Conservation (phyloP, 1,140 invertebrate genomes). For the Goniozus legneri region DNA sequence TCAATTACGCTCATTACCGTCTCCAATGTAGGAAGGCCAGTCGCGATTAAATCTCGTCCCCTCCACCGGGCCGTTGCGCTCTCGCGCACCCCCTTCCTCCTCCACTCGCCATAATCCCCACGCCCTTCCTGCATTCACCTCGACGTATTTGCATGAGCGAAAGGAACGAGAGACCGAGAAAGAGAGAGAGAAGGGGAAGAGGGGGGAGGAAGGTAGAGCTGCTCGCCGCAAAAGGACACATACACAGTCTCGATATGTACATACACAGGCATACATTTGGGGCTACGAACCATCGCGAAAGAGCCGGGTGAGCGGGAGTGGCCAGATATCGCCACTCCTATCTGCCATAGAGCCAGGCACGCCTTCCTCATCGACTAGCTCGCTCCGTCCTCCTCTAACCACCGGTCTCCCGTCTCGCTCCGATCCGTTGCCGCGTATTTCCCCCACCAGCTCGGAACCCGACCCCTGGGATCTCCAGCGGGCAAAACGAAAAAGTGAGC, state of each 20-base stretch:
- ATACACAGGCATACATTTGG: neutral
- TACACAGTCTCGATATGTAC: too few relatives aligned
- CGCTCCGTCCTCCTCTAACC: conserved; percentile 7
- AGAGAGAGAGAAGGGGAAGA: neutral
- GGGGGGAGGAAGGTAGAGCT: neutral
- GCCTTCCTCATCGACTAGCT: conserved; percentile 3
- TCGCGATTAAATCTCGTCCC: conserved; percentile 45
- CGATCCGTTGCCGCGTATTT: neutral
- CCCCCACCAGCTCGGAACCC: conserved; percentile 12
- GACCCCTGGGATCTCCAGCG: neutral
- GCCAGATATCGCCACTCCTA: neutral
- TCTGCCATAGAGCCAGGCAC: neutral
- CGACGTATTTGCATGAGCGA: too few relatives aligned
- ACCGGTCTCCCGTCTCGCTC: conserved; percentile 1
- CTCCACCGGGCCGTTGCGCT: neutral
- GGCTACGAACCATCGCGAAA: conserved; percentile 2
- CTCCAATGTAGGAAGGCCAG: conserved; percentile 44
- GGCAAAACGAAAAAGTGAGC: conserved; percentile 40
- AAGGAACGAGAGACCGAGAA: neutral
- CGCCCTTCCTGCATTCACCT: too few relatives aligned
- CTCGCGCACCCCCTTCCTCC: neutral
- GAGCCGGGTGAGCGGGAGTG: neutral
- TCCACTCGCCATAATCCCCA: conserved; percentile 1
- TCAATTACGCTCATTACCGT: conserved; percentile 57
- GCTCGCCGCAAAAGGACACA: conserved; percentile 26